Evolutionary conservation across 2,888 invertebrate species (phyloP).

Genomic region (Xanthia icteritia): DNA sequence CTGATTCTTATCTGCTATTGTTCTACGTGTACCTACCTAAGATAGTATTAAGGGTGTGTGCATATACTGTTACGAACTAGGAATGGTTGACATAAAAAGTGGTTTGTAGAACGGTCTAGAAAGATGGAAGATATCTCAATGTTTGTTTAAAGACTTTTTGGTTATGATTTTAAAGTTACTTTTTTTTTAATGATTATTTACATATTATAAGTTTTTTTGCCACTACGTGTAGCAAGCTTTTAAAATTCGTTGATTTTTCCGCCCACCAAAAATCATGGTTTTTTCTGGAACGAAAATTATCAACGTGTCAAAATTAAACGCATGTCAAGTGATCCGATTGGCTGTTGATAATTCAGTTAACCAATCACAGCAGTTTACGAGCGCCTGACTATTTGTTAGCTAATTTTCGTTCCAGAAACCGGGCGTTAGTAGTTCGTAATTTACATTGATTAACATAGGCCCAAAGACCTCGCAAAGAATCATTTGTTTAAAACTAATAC

Average conservation of each 20-base stretch:
- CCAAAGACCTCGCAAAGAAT: not conserved
- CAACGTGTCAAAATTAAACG: not conserved
- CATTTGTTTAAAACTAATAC: not conserved
- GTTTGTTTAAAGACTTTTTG: not conserved
- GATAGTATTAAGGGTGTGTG: constrained; percentile 57
- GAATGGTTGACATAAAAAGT: constrained; percentile 5
- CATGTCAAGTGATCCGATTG: not conserved
- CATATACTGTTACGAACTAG: constrained; percentile 38
- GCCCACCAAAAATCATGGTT: not conserved
- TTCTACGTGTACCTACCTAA: constrained; percentile 60
- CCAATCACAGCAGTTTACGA: not conserved
- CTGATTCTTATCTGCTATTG: constrained; percentile 75
- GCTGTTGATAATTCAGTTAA: not conserved
- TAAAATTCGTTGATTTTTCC: not conserved
- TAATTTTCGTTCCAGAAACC: not conserved
- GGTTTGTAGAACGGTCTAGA: not conserved
- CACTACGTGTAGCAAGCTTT: not conserved
- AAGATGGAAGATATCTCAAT: not conserved
- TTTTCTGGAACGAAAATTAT: no score
- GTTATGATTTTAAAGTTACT: not conserved
- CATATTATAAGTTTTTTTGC: not conserved
- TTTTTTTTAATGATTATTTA: not conserved
- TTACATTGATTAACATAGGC: not conserved
- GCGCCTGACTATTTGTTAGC: not conserved
- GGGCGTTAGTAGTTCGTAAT: not conserved